Percentiles rank a stretch among this genome's conserved stretches.
Evolutionary conservation across 2,113 vertebrate species (phyloP).

Genomic region (Rallus limicola): DNA sequence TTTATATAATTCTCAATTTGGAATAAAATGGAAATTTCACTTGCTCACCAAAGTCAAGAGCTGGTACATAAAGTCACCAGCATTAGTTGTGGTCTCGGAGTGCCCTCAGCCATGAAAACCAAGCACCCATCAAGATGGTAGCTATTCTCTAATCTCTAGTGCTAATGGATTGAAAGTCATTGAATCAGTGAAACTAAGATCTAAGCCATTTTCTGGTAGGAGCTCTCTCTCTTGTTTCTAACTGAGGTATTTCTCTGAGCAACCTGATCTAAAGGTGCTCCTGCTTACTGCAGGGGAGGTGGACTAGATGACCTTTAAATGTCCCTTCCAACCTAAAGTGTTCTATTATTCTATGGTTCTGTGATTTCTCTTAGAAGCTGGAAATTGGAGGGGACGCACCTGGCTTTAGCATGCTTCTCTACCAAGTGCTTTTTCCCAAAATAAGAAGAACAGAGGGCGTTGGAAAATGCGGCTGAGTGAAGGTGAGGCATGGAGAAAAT

Average conservation of each 20-base stretch:
- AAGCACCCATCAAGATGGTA: background rate
- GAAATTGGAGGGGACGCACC: background rate
- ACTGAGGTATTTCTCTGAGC: background rate
- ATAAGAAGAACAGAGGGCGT: background rate
- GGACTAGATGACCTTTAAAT: too few species aligned
- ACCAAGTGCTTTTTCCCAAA: background rate
- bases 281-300: too few species aligned
- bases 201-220: background rate
- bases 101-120: background rate
- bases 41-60: background rate
- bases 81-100: rapidly evolving
- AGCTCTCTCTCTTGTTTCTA: background rate
- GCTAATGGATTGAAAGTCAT: background rate
- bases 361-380: background rate
- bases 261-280: too few species aligned
- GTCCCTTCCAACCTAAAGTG: too few species aligned
- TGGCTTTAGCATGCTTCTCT: background rate
- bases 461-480: background rate
- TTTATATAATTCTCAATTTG: background rate
- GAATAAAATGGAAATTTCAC: background rate
- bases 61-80: background rate
- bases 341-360: too few species aligned
- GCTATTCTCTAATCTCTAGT: background rate
- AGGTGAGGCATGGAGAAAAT: background rate
- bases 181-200: background rate